Percentiles rank a stretch among this genome's conserved stretches.
These are phyloP conservation scores for Hemithea aestivaria DNA, from an alignment of 2,888 invertebrate genomes.

Conservation along the genomic window DNA sequence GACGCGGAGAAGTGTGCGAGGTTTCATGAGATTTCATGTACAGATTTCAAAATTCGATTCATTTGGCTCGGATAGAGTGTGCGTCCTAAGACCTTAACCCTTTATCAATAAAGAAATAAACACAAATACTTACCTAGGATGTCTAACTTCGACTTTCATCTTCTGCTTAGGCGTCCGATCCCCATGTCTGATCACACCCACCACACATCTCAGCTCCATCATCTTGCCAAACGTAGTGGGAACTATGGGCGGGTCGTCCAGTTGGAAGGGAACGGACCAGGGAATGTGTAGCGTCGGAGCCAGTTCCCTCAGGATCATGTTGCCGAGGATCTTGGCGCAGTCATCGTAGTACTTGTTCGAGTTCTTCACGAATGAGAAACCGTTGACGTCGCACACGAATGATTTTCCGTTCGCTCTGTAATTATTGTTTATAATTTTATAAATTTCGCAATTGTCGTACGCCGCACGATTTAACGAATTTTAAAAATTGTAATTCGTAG, in stretches of 20 bases:
- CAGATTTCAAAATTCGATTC: no score
- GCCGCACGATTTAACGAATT: no score
- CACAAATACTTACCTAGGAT: constrained; percentile 85
- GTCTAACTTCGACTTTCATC: constrained; percentile 99
- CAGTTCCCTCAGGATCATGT: constrained; percentile 96
- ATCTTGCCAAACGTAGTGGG: constrained; percentile 99
- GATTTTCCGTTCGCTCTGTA: constrained; percentile 97
- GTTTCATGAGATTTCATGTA: no score
- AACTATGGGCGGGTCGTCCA: constrained; percentile 99
- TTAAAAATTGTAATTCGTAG: no score
- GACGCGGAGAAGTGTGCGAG: no score
- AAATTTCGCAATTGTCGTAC: no score
- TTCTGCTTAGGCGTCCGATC: constrained; percentile 99
- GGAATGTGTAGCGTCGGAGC: constrained; percentile 98
- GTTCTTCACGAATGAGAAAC: constrained; percentile 99
- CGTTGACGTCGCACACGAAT: constrained; percentile 99
- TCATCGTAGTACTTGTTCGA: constrained; percentile 99
- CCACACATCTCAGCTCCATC: constrained; percentile 95
- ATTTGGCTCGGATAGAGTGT: no score
- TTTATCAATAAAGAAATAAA: neutral
- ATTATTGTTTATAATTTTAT: no score
- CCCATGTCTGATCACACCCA: constrained; percentile 98
- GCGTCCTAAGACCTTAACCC: no score
- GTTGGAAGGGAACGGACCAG: constrained; percentile 97
- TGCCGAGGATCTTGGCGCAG: constrained; percentile 98